These are phyloP conservation scores for Biston betularia DNA, from an alignment of 2,888 invertebrate genomes.

Conservation along the genomic window DNA sequence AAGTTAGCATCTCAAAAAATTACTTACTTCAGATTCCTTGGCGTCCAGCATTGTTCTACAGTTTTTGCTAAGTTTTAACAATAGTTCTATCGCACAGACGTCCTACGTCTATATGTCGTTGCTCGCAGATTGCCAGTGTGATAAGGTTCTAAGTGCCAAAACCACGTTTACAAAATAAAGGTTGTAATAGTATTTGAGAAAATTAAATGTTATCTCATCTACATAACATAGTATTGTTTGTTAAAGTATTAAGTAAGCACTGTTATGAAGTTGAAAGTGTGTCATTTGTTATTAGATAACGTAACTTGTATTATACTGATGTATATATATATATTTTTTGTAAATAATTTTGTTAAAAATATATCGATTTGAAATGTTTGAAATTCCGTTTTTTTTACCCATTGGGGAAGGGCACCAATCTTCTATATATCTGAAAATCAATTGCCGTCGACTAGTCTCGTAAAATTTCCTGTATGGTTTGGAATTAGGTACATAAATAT, in stretches of 20 bases:
- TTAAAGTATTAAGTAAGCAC: neutral
- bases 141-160: neutral
- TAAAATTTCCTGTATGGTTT: too few species aligned
- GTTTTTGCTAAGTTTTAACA: too few species aligned
- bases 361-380: slow-evolving; percentile 4
- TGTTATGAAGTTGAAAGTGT: neutral
- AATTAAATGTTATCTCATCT: neutral
- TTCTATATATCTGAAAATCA: too few species aligned
- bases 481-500: too few species aligned
- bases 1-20: too few species aligned
- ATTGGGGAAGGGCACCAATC: too few species aligned
- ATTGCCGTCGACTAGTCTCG: too few species aligned
- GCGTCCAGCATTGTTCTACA: too few species aligned
- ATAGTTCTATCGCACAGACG: too few species aligned
- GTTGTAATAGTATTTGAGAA: neutral
- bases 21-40: too few species aligned
- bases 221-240: neutral
- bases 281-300: slow-evolving; percentile 7
- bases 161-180: neutral
- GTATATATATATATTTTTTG: slow-evolving; percentile 22
- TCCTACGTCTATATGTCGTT: too few species aligned
- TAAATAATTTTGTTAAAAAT: slow-evolving; percentile 36
- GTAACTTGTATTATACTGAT: slow-evolving; percentile 9
- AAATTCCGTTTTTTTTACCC: slow-evolving; percentile 4
- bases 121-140: too few species aligned